Base-by-base conservation (phyloP, 2,797 vertebrate species). In the Philypnodon macrostomus region DNA sequence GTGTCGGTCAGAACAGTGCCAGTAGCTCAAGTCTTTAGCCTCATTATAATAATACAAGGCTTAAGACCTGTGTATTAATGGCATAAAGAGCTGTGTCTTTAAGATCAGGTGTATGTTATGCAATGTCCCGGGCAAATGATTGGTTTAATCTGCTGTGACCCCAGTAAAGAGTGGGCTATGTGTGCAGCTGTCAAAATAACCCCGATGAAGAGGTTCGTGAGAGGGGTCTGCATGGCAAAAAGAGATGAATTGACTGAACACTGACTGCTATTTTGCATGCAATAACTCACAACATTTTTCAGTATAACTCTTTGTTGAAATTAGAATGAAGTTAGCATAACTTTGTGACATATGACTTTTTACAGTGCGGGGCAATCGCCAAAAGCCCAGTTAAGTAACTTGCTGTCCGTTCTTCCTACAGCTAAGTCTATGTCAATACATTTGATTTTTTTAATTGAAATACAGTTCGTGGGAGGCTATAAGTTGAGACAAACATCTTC, bases 181-280 rank as follows among this genome's bases (percentile, higher is more conserved):
- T 71, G 40, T 44, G 42, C 86, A 89, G 85, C 85, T 88, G 85
- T 83, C 55, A 65, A 81, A 90, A 90, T 73, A 89, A 36, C 39
- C 50, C 14, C 27, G 16, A 37, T 55, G 33, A 66, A 71, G 58
- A 58, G 44, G 57, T 67, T 39, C 31, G 60, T 21, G 65, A 68
- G 13, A 38, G 38, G 26, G n/a, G 44, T 29, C 31, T 44, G 17
- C 17, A 41, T 74, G 75, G 63, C 58, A 72, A 76, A 67, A 52
- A 32, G 14, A 5, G 31, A 21, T 35, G 11, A 10, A 4, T 30
- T 13, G 29, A 38, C 11, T n/a, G n/a, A 42, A 18, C 14, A 19
- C 14, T 47, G 29, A n/a, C n/a, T n/a, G n/a, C n/a, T n/a, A n/a
- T n/a, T n/a, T n/a, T n/a, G n/a, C n/a, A n/a, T n/a, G n/a, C n/a